A percentile compares a stretch with the other conserved stretches of the same genome.
These are phyloP conservation scores for Apostichopus parvimensis DNA, from an alignment of 35 echinoderm and acorn worm genomes.

Conservation along the genomic window DNA sequence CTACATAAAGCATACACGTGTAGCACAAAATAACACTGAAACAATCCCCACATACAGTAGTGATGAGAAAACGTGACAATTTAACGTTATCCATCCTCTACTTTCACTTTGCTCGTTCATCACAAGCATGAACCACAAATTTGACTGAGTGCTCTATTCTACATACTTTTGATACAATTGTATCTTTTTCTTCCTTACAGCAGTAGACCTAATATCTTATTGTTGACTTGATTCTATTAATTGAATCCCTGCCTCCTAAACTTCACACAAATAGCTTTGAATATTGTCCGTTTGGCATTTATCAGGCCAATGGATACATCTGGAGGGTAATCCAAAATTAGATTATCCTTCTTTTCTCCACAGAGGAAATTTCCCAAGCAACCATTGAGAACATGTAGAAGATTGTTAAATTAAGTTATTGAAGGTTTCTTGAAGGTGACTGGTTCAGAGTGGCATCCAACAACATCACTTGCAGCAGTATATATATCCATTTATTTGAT, in stretches of 20 bases:
- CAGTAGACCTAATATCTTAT: not conserved
- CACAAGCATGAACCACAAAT: too few relatives aligned
- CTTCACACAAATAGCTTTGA: constrained; percentile 6
- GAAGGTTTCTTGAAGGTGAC: not conserved
- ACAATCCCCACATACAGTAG: too few relatives aligned
- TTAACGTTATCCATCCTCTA: too few relatives aligned
- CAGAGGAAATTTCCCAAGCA: not conserved
- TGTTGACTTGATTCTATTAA: not conserved
- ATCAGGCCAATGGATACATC: constrained; percentile 10
- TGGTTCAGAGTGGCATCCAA: not conserved
- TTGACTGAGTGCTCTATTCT: too few relatives aligned
- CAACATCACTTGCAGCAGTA: not conserved
- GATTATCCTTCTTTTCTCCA: not conserved
- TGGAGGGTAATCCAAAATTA: constrained; percentile 4
- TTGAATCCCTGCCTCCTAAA: not conserved
- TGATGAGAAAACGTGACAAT: too few relatives aligned
- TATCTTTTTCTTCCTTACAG: too few relatives aligned
- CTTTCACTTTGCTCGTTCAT: too few relatives aligned
- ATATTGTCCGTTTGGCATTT: constrained; percentile 13
- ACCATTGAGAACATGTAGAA: not conserved
- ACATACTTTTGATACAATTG: too few relatives aligned
- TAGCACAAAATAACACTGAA: too few relatives aligned
- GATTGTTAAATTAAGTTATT: constrained; percentile 16
- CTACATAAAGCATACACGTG: too few relatives aligned
- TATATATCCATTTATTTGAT: not conserved